Conservation (phyloP, 1,140 invertebrate genomes). For the Leptinotarsa texana region DNA sequence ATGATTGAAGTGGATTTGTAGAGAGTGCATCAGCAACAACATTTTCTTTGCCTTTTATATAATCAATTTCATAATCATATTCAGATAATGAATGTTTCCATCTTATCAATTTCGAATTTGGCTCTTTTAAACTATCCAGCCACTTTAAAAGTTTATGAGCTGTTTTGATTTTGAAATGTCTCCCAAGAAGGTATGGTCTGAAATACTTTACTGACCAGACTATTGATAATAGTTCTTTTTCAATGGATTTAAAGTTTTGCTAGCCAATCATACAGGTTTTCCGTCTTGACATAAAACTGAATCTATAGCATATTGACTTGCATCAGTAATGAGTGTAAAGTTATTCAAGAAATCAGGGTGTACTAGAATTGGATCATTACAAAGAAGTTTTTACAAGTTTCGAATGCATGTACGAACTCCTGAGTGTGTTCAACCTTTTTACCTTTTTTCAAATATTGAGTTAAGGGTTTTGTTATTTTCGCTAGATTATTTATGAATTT, state of each 20-base stretch:
- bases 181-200: neutral
- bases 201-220: slow-evolving; percentile 1
- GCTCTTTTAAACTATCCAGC: neutral
- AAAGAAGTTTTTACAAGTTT: no score
- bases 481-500: slow-evolving; percentile 6
- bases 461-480: slow-evolving; percentile 17
- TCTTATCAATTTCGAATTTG: slow-evolving; percentile 50
- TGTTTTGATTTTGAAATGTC: slow-evolving; percentile 56
- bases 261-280: neutral
- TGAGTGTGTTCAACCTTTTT: no score
- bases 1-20: no score
- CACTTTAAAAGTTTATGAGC: slow-evolving; percentile 58
- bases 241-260: neutral
- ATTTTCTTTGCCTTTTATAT: no score
- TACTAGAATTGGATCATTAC: no score
- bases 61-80: no score
- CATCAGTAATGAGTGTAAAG: no score
- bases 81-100: no score
- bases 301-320: neutral
- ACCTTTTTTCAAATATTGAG: neutral
- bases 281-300: neutral
- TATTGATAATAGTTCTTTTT: slow-evolving; percentile 1
- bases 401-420: no score
- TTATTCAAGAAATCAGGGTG: no score
- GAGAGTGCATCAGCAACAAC: no score